Evolutionary conservation across 2,888 invertebrate species (phyloP), one percentile per base, ranked within the genome.

Genomic region (Leptopilina syphax): DNA sequence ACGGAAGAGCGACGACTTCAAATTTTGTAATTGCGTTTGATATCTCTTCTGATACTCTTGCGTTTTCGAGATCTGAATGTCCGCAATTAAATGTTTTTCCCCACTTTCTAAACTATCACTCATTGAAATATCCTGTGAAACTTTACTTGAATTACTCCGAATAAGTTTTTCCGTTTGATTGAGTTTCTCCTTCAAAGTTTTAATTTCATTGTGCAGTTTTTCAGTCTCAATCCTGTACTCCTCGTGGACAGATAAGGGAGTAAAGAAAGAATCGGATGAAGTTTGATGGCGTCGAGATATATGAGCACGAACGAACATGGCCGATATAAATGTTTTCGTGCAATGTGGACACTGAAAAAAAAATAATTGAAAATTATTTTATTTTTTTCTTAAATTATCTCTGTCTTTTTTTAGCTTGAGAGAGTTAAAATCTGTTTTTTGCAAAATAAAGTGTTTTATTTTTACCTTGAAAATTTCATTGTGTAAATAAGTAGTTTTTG

Each of bases 291-390:
- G 92, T 84, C 95, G 93, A 82, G 93, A 92, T 68, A 95, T 91
- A 86, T 96, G 96, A 67, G 95, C 94, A 88, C 93, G 93, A 80
- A 95, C 92, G 89, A 94, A 95, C 79, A 94, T 93, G 86, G 95
- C 94, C 82, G 95, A 94, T 73, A 95, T 91, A 88, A 96, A 96
- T 9, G 94, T 93, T 91, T 96, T 96, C n/a, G 94, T 93, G 86
- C 96, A 96, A 87, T 94, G 93, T 63, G 91, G 92, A 86, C 96
- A 96, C 93, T 95, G 93, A 80, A 93, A 77, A 27, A 66, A 54
- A 60, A 13, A 7, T 60, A n/a, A 60, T n/a, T 60, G 3, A 34
- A 0, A 34, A 34, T 34, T 34, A 34, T 34, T 34, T 1, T 27
- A 27, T 27, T 27, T 27, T 0, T 27, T 27, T 1, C 27, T 27